Conservation (phyloP, 2,113 vertebrate species). For the Albula goreensis region DNA sequence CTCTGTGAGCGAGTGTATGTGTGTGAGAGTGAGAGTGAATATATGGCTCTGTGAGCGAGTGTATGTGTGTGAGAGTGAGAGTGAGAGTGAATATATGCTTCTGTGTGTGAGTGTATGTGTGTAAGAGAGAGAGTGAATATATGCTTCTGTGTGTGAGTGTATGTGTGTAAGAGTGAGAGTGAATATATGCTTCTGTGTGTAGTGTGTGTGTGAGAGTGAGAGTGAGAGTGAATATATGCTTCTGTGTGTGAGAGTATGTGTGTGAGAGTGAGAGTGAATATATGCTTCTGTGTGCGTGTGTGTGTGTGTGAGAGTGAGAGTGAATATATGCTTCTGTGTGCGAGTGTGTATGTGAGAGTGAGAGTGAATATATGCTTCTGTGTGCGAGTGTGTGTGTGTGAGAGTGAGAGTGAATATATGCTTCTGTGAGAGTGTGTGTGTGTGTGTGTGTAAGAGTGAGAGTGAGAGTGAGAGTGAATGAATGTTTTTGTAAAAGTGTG, state of each 20-base stretch:
- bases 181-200: too few relatives aligned
- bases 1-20: background rate
- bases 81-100: too few relatives aligned
- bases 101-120: background rate
- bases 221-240: too few relatives aligned
- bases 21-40: too few relatives aligned
- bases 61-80: constrained; percentile 6
- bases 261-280: too few relatives aligned
- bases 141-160: constrained; percentile 23
- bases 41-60: background rate
- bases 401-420: constrained; percentile 24
- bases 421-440: background rate
- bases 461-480: too few relatives aligned
- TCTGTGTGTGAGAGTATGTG: too few relatives aligned
- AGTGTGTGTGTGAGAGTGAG: too few relatives aligned
- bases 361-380: too few relatives aligned
- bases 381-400: constrained; percentile 18
- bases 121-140: constrained; percentile 4
- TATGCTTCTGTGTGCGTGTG: too few relatives aligned
- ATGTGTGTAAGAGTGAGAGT: background rate
- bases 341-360: background rate
- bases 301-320: background rate
- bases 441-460: too few relatives aligned
- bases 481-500: too few relatives aligned
- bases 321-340: constrained; percentile 16